Base-by-base conservation (phyloP, 2,113 vertebrate genomes). In the Ctenodactylus gundi region DNA sequence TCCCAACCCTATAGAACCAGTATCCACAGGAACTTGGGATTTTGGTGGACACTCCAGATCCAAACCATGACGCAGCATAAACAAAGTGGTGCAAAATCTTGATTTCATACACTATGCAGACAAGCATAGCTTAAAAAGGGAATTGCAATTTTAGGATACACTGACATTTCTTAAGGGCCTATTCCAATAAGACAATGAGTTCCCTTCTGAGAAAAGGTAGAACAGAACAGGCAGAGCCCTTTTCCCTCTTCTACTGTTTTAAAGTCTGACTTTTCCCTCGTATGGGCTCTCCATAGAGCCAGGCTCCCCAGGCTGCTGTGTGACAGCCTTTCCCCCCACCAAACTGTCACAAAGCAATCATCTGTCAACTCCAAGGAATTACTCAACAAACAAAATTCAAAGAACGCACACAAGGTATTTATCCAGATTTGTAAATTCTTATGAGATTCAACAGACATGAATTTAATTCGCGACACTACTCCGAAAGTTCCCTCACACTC, bases 351-450 rank as follows among this genome's bases (percentile, higher is more conserved):
- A 11, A 55, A 65, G 36, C 49, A 39, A 88, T 67, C n/a, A n/a
- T 91, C 57, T 49, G 53, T 46, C 90, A 90, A 21, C 20, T 58
- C n/a, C 53, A 90, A 88, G n/a, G 85, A 83, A 88, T 90, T 68
- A 82, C 36, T 83, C 8, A 39, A 70, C 92, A 84, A 88, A 90
- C 4, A 27, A 88, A 72, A 65, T 7, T 51, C 58, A 85, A 65
- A 88, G 34, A 81, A 91, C 15, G n/a, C 27, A 49, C 31, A 76
- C 7, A 72, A 91, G 80, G 36, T 67, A 67, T 72, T 58, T 67
- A 10, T 34, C 7, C 10, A 93, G 44, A 57, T 49, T 88, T 76
- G 46, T 77, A 17, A 65, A 64, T 82, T n/a, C n/a, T n/a, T 58
- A 91, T 51, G 46, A 77, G 6, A 72, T 72, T 57, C 53, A 94